Conservation (phyloP, 2,797 vertebrate genomes). For the Apogon talboti region DNA sequence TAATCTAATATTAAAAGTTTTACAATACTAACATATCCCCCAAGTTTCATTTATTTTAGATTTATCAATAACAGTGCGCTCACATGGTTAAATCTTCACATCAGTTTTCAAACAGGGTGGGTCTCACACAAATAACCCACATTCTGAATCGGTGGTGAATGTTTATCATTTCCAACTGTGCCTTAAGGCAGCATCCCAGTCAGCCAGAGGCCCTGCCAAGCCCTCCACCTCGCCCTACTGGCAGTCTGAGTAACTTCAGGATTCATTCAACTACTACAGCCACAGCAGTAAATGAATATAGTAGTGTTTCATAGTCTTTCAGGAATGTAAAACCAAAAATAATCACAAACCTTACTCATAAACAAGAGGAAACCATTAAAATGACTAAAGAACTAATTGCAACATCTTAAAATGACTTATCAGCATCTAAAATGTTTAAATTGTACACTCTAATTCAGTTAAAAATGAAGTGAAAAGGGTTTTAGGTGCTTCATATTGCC, state of each 20-base stretch:
- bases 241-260: constrained; percentile 46
- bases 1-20: no score
- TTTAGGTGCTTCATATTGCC: constrained; percentile 31
- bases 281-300: background rate
- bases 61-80: no score
- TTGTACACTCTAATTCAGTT: constrained; percentile 12
- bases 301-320: background rate
- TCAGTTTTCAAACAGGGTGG: background rate
- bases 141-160: background rate
- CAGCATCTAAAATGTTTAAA: background rate
- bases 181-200: constrained; percentile 56
- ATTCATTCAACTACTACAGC: constrained; percentile 7
- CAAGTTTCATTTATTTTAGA: no score
- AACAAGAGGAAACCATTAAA: background rate
- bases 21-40: no score
- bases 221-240: constrained; percentile 52
- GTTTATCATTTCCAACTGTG: constrained; percentile 9
- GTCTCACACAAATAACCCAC: background rate
- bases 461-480: constrained; percentile 18
- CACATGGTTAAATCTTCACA: no score
- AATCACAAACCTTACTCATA: background rate
- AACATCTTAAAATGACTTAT: background rate
- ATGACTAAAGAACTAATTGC: background rate
- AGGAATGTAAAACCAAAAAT: constrained; percentile 4
- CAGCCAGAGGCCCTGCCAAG: constrained; percentile 27